Evolutionary conservation across 2,888 invertebrate species (phyloP).

Genomic region (Cephus runcator): DNA sequence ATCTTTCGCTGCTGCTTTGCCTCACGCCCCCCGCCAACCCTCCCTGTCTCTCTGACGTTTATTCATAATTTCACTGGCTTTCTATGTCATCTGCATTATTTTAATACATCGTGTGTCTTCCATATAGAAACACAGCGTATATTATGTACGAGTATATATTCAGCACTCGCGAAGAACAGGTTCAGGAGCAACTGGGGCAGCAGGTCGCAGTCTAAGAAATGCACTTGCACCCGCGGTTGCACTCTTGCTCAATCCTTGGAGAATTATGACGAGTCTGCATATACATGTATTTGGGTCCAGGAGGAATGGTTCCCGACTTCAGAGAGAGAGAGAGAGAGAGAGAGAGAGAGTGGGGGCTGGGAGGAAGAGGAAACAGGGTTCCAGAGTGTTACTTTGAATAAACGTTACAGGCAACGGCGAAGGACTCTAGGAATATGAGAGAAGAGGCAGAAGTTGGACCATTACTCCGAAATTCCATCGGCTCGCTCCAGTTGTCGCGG

Average conservation of each 20-base stretch:
- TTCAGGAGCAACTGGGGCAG: background rate
- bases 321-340: background rate
- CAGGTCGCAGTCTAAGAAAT: background rate
- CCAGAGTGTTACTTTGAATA: background rate
- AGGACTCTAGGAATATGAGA: background rate
- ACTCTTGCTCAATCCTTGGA: background rate
- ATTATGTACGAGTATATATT: background rate
- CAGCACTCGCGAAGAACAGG: too few species aligned
- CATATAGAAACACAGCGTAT: background rate
- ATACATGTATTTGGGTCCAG: background rate
- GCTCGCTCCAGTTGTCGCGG: background rate
- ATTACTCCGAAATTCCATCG: background rate
- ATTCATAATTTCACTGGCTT: conserved; percentile 26
- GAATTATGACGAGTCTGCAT: too few species aligned
- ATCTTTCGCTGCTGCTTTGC: background rate
- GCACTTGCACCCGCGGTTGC: background rate
- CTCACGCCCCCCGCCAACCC: conserved; percentile 10
- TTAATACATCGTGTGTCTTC: background rate
- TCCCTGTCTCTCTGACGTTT: background rate
- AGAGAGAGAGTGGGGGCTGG: background rate
- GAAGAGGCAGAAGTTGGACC: background rate
- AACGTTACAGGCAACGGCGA: background rate
- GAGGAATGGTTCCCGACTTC: background rate
- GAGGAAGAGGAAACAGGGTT: background rate
- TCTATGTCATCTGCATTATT: background rate